Base-by-base conservation (phyloP, 2,797 vertebrate genomes). In the Allobates femoralis region DNA sequence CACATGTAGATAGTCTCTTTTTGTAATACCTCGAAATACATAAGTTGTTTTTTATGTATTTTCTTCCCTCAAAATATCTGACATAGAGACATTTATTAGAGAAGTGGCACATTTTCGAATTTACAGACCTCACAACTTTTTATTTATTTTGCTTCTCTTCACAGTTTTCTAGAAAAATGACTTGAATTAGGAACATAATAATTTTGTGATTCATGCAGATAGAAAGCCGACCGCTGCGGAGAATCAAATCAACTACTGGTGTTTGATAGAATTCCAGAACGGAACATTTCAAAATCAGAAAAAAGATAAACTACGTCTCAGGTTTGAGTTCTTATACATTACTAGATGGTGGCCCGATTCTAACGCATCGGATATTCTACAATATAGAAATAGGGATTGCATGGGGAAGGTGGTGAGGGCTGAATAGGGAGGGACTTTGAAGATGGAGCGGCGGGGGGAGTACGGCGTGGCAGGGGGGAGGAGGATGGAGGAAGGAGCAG, bases 51-150 rank as follows among this genome's bases (percentile, higher is more conserved):
- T 32, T 55, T 53, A 64, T 81, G 64, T 37, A 66, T 69, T 56
- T 82, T 55, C 64, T 64, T 80, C 34, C 56, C 78, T 80, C 23
- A n/a, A 80, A 66, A 66, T 79, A 64, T 50, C 58, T 46, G 78
- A 82, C 46, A 71, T 64, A 15, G 46, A 30, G 34, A 71, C 66
- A 82, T 18, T 69, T 56, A 73, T 53, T 55, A 73, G 73, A 82
- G 30, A 26, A 56, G 14, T 41, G 32, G 50, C 80, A 73, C 80
- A 69, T 55, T 51, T 67, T 32, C 14, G 15, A 71, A 56, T 71
- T 71, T 41, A 71, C 78, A 80, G 51, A 60, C 28, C 74, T 21
- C 58, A n/a, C 11, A 14, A 56, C 64, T 23, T 69, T 69, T 69
- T 81, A n/a, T n/a, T n/a, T n/a, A n/a, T 60, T 66, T 67, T n/a